A percentile compares a stretch with the other conserved stretches of the same genome.
Conservation (phyloP, 2,888 invertebrate genomes). For the Nowickia ferox region DNA sequence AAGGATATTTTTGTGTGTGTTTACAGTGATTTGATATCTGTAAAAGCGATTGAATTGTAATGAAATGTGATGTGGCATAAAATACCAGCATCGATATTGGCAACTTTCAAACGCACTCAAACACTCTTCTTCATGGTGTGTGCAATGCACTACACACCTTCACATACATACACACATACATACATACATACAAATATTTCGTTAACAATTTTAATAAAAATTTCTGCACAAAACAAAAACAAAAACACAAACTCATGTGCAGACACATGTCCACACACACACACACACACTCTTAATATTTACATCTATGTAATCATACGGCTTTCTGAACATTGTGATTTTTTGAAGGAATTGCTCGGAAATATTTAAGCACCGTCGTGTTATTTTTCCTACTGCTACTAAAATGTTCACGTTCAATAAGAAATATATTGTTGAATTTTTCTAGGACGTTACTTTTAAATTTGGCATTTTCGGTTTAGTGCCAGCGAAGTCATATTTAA, state of each 20-base stretch:
- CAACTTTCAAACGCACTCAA: conserved; percentile 52
- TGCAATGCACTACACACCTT: conserved; percentile 9
- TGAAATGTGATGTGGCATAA: conserved; percentile 75
- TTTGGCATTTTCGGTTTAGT: conserved; percentile 65
- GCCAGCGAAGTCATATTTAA: conserved; percentile 61
- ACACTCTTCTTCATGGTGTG: conserved; percentile 5
- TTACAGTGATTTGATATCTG: conserved; percentile 73
- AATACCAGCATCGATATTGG: conserved; percentile 72
- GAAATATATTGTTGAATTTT: conserved; percentile 50
- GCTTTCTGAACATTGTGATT: conserved; percentile 8
- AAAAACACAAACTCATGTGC: not conserved
- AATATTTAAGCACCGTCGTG: conserved; percentile 25
- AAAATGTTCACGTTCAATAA: conserved; percentile 38
- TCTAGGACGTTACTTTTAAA: not conserved
- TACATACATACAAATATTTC: not conserved
- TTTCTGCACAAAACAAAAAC: not conserved
- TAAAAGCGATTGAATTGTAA: conserved; percentile 75
- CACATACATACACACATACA: not conserved
- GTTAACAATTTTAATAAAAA: conserved; percentile 2
- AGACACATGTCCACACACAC: conserved; percentile 1
- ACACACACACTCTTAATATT: not conserved
- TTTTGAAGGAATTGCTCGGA: conserved; percentile 8
- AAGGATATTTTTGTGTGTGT: conserved; percentile 63
- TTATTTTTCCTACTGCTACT: not conserved
- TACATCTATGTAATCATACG: conserved; percentile 7